Percentiles rank a stretch among this genome's conserved stretches.
These are phyloP conservation scores for Babyrousa celebensis DNA, from an alignment of 2,797 vertebrate species.

Conservation along the genomic window DNA sequence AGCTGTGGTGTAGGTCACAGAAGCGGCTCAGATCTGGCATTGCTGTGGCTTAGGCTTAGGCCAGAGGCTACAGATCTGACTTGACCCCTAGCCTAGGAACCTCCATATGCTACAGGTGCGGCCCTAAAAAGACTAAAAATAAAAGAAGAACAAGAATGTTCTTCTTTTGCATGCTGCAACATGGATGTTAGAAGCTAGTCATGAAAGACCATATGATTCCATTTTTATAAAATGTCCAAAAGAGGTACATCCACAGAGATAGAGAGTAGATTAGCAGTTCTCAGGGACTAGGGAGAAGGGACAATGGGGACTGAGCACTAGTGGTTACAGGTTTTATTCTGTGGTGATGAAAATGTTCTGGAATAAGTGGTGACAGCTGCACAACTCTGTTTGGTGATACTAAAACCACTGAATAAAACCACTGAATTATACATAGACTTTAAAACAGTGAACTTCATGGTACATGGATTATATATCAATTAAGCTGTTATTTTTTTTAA, in stretches of 20 bases:
- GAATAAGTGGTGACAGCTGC: background rate
- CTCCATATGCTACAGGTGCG: no score
- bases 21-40: no score
- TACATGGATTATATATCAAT: background rate
- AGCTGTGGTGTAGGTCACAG: no score
- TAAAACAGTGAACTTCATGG: background rate
- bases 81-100: no score
- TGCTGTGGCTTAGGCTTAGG: no score
- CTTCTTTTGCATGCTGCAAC: background rate
- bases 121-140: no score
- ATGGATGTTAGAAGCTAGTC: background rate
- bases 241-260: background rate
- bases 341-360: background rate
- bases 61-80: no score
- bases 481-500: background rate
- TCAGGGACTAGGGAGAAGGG: background rate
- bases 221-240: conserved; percentile 4
- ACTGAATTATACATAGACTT: background rate
- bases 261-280: background rate
- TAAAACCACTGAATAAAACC: background rate
- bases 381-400: background rate
- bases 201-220: background rate
- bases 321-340: background rate
- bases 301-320: background rate
- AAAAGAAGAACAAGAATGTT: no score